phyloP scores from a whole-genome alignment of 64 coral and sea anemone species.

The Acropora yongei region DNA sequence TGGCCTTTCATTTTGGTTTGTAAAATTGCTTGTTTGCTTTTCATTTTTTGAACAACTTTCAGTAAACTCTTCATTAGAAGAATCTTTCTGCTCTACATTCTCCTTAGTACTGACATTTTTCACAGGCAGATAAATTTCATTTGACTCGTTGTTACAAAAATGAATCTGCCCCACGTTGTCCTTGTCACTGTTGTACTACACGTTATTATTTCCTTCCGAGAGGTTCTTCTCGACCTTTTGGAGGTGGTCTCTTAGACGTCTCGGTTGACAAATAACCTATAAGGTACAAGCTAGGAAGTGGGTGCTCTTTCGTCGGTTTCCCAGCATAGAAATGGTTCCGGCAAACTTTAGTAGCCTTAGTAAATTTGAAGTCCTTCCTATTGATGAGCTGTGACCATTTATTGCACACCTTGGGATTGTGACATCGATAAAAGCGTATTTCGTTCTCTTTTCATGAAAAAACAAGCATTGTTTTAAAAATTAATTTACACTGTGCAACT shows the following conservation, averaged over 20 bases:
- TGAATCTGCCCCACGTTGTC: conserved; percentile 57
- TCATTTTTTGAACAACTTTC: conserved; percentile 27
- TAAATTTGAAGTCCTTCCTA: conserved; percentile 45
- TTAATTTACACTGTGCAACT: background rate
- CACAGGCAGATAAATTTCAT: conserved; percentile 43
- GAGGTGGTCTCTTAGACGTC: conserved; percentile 23
- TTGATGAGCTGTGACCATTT: conserved; percentile 69
- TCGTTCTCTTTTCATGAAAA: conserved; percentile 18
- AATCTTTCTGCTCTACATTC: conserved; percentile 57
- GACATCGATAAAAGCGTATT: conserved; percentile 47
- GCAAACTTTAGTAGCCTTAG: conserved; percentile 63
- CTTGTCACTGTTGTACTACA: conserved; percentile 38
- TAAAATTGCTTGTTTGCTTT: conserved; percentile 47
- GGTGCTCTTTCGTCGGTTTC: conserved; percentile 55
- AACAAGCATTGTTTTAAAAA: conserved; percentile 19
- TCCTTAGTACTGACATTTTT: conserved; percentile 42
- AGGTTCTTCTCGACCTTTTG: conserved; percentile 42
- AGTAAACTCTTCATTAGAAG: conserved; percentile 9
- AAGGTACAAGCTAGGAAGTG: conserved; percentile 41
- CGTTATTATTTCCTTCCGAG: conserved; percentile 35
- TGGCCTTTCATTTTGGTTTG: conserved; percentile 55
- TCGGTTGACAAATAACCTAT: conserved; percentile 13
- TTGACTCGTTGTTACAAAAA: conserved; percentile 7
- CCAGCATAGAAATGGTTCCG: conserved; percentile 41
- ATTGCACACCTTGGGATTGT: conserved; percentile 25